These are phyloP conservation scores for Eremobia ochroleuca DNA, from an alignment of 2,888 invertebrate genomes.

Conservation along the genomic window DNA sequence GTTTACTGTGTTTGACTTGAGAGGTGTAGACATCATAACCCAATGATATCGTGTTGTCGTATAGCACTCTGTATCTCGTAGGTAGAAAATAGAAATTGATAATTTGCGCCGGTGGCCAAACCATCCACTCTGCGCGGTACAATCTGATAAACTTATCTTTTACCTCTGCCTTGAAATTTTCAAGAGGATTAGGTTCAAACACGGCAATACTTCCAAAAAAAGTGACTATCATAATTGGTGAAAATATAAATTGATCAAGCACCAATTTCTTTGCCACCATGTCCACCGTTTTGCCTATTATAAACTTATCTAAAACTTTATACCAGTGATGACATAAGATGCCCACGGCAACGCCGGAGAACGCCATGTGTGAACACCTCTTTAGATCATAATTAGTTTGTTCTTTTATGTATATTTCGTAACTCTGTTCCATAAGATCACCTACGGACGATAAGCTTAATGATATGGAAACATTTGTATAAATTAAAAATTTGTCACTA, in stretches of 20 bases:
- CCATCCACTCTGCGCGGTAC: conserved; percentile 97
- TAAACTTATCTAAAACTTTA: conserved; percentile 93
- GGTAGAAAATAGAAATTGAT: conserved; percentile 98
- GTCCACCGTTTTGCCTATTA: conserved; percentile 93
- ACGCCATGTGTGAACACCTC: conserved; percentile 95
- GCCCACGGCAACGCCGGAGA: conserved; percentile 95
- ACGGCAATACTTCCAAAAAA: conserved; percentile 95
- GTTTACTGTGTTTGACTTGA: conserved; percentile 93
- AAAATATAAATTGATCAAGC: conserved; percentile 96
- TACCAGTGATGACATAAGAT: conserved; percentile 97
- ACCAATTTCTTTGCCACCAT: conserved; percentile 95
- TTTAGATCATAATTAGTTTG: conserved; percentile 91
- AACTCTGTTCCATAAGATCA: conserved; percentile 95
- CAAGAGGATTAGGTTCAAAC: conserved; percentile 92
- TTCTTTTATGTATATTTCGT: conserved; percentile 93
- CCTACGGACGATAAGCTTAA: conserved; percentile 94
- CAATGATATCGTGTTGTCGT: conserved; percentile 96
- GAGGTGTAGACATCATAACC: conserved; percentile 97
- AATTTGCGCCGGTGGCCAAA: conserved; percentile 98
- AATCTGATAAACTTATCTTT: conserved; percentile 94
- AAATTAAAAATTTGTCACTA: conserved; percentile 93
- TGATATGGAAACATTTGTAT: conserved; percentile 96
- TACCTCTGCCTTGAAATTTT: conserved; percentile 93
- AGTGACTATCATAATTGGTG: conserved; percentile 95
- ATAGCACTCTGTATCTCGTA: conserved; percentile 96